Base-by-base conservation (phyloP, 2,113 vertebrate genomes). In the Gasterosteus aculeatus region DNA sequence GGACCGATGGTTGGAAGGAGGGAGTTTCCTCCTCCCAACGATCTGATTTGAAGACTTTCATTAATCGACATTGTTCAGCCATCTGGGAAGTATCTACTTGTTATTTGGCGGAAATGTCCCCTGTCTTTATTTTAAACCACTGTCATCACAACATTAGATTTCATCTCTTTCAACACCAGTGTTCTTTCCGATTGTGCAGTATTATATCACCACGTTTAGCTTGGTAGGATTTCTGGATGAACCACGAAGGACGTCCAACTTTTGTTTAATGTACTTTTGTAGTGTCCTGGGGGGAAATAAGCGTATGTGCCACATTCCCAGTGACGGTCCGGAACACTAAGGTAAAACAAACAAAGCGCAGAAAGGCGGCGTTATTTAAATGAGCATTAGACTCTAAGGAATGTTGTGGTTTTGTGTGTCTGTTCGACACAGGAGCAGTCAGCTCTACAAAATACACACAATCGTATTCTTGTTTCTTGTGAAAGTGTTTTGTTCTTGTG, bases 141-240 rank as follows among this genome's bases (percentile, higher is more conserved):
- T 9, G 31, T 57, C 41, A 70, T 77, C 10, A 39, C 29, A 38
- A 57, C n/a, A 31, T 64, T 9, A 65, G 22, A 51, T 57, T 64
- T 53, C 26, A 22, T 62, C 19, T 70, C 19, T 44, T 53, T 77
- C 4, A 44, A 70, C 16, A 10, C 4, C 35, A 26, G 11, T 16
- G 22, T n/a, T 16, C 8, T 47, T 12, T 53, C 1, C 39, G 57
- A 16, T 38, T 53, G 46, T 56, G 46, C 54, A 54, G 42, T 46
- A 4, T 8, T 46, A 19, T 19, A 19, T 65, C 16, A 41, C n/a
- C n/a, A 31, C 7, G 2, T 26, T 51, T 9, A 19, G 7, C 57
- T 56, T 56, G 22, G 41, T 56, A 31, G 44, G 38, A 57, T 57
- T 22, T 70, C 18, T 47, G 11, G 6, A 46, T 42, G 26, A 26